These are phyloP conservation scores for Mus spretus DNA, from an alignment of 2,797 vertebrate genomes.

Conservation along the genomic window DNA sequence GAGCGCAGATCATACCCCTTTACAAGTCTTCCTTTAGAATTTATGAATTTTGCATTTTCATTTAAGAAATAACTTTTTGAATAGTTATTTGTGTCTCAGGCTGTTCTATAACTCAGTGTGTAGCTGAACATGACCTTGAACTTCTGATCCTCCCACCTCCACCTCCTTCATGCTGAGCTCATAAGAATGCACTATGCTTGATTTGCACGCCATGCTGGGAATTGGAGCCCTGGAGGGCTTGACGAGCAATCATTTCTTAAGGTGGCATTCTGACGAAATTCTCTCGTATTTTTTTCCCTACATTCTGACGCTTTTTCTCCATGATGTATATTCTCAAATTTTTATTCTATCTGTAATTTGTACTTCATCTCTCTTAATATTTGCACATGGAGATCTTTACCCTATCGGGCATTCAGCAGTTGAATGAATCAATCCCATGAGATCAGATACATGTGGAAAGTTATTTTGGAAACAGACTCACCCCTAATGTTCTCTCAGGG, in stretches of 20 bases:
- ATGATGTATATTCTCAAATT: background rate
- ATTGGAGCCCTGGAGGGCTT: background rate
- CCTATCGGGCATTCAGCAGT: background rate
- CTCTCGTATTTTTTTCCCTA: slow-evolving; percentile 6
- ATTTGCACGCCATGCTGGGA: background rate
- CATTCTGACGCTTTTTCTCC: slow-evolving; percentile 13
- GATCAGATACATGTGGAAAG: background rate
- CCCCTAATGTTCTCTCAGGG: background rate
- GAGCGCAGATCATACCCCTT: background rate
- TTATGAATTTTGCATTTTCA: slow-evolving; percentile 55
- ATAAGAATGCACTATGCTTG: background rate
- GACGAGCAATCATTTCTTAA: background rate
- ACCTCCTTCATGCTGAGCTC: background rate
- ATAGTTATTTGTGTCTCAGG: background rate
- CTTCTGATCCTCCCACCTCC: background rate
- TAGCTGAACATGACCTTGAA: background rate
- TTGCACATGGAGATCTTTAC: background rate
- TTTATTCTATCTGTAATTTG: slow-evolving; percentile 25
- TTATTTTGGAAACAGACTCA: background rate
- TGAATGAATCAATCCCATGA: background rate
- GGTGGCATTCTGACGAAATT: slow-evolving; percentile 31
- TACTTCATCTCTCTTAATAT: background rate
- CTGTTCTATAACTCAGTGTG: background rate
- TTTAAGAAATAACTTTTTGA: slow-evolving; percentile 15
- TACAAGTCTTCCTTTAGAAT: background rate